phyloP scores from a whole-genome alignment of 2,797 vertebrate genomes.

The Steatocranus sp. region DNA sequence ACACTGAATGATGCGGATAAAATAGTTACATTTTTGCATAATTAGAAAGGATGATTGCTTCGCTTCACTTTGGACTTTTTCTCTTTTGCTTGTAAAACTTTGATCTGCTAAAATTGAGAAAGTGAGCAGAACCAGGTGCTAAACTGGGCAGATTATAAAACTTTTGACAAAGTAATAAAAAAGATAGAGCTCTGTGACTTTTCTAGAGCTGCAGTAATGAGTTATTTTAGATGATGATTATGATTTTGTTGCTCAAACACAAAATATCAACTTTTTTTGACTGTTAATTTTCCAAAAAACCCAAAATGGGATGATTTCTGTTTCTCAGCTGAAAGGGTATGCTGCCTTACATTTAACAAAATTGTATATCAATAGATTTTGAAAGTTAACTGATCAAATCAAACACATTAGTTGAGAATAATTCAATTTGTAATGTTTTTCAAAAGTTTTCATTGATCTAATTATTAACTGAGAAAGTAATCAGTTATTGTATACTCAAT shows the following conservation, averaged over 20 bases:
- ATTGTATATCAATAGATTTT: neutral
- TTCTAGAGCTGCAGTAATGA: neutral
- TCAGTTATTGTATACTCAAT: neutral
- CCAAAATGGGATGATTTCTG: neutral
- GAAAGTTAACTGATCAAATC: neutral
- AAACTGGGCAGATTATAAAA: neutral
- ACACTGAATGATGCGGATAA: neutral
- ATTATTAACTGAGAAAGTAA: neutral
- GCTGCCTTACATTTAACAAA: neutral
- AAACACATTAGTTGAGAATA: neutral
- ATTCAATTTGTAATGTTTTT: neutral
- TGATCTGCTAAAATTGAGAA: neutral
- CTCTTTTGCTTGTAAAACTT: neutral
- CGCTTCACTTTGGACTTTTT: neutral
- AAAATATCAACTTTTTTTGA: neutral
- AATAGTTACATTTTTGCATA: neutral
- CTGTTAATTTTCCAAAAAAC: neutral
- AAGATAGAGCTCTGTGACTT: neutral
- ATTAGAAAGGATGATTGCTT: neutral
- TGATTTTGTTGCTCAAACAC: neutral
- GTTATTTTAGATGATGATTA: neutral
- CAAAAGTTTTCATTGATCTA: neutral
- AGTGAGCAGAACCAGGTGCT: neutral
- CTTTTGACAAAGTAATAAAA: neutral
- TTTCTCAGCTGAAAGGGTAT: neutral